Evolutionary conservation across 2,113 vertebrate genomes (phyloP).

Genomic region (Anhinga anhinga): DNA sequence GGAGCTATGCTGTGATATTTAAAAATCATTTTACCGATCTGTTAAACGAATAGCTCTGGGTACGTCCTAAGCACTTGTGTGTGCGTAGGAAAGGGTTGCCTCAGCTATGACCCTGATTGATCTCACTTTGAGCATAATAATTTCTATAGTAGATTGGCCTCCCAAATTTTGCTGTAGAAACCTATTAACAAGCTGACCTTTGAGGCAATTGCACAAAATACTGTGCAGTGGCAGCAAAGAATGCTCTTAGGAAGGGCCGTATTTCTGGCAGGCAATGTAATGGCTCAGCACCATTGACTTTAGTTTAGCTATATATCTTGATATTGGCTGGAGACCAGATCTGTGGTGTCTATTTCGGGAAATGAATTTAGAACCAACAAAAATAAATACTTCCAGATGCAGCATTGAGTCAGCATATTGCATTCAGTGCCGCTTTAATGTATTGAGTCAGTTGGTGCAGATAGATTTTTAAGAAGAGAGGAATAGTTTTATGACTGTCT

Average conservation of each 20-base stretch:
- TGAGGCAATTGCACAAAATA: not conserved
- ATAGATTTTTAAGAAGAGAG: constrained; percentile 64
- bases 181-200: not conserved
- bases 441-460: constrained; percentile 44
- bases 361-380: constrained; percentile 34
- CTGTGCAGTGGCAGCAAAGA: not conserved
- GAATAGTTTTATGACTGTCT: constrained; percentile 48
- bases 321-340: constrained; percentile 33
- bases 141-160: not conserved
- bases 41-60: not conserved
- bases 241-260: not conserved
- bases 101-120: not conserved
- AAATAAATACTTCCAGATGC: constrained; percentile 68
- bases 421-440: constrained; percentile 42
- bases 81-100: not conserved
- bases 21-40: not conserved
- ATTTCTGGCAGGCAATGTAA: not conserved
- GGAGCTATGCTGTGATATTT: not conserved
- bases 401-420: constrained; percentile 69
- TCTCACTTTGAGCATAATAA: not conserved
- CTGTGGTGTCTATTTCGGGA: constrained; percentile 34
- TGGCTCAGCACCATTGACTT: not conserved
- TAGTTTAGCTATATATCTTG: constrained; percentile 34
- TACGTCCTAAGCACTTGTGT: not conserved
- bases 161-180: not conserved